Percentiles rank a stretch among this genome's conserved stretches.
phyloP scores from a whole-genome alignment of 2,888 invertebrate genomes.

The Gymnoscelis rufifasciata region DNA sequence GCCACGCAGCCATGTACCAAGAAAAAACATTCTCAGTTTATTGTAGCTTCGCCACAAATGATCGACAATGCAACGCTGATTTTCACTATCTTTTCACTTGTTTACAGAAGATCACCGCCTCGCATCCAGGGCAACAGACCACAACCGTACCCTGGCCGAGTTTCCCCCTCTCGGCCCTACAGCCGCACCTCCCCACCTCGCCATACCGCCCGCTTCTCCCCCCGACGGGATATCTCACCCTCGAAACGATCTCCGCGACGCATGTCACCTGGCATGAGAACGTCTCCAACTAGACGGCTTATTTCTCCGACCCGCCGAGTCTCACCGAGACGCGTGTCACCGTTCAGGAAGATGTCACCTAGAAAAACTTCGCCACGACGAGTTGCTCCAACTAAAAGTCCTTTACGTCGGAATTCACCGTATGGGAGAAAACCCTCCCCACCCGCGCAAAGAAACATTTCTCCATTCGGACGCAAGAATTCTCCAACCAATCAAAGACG shows the following conservation, averaged over 20 bases:
- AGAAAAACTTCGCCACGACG: too few relatives aligned
- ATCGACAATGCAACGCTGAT: too few relatives aligned
- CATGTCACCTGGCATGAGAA: slow-evolving; percentile 2
- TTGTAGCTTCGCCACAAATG: too few relatives aligned
- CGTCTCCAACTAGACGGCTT: slow-evolving; percentile 5
- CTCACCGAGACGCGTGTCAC: slow-evolving; percentile 2
- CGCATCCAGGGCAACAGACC: too few relatives aligned
- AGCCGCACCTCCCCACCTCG: slow-evolving; percentile 3
- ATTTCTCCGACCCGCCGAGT: background rate
- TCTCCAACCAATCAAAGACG: slow-evolving; percentile 23
- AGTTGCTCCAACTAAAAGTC: too few relatives aligned
- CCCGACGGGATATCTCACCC: slow-evolving; percentile 15
- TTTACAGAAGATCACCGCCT: slow-evolving; percentile 9
- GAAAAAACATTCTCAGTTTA: too few relatives aligned
- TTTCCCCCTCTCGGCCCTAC: too few relatives aligned
- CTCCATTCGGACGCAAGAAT: background rate
- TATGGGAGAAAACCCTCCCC: slow-evolving; percentile 26
- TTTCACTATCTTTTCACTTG: background rate
- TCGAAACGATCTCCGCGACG: background rate
- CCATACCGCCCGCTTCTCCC: slow-evolving; percentile 9
- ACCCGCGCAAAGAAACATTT: background rate
- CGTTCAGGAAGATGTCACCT: slow-evolving; percentile 10
- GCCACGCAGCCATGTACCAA: too few relatives aligned
- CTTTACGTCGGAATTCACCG: slow-evolving; percentile 21
- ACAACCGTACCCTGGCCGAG: too few relatives aligned